Evolutionary conservation across 2,113 vertebrate species (phyloP).

Genomic region (Hystrix brachyura): DNA sequence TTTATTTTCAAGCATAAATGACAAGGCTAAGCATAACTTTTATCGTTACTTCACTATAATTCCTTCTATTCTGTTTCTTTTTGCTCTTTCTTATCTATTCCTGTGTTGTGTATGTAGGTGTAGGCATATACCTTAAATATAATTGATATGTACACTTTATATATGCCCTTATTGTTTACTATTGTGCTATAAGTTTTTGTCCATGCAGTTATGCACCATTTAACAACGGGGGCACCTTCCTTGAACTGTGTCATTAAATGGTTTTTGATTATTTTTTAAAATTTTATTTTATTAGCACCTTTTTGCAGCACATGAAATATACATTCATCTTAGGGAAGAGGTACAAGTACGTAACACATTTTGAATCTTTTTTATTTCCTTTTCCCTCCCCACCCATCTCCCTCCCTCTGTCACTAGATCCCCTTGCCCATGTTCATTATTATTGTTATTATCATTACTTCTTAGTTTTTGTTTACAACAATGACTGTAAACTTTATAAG

Average conservation of each 20-base stretch:
- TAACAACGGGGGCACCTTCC: neutral
- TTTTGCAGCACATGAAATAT: neutral
- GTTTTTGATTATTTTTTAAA: neutral
- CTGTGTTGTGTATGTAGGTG: neutral
- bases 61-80: neutral
- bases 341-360: neutral
- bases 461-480: neutral
- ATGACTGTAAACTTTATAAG: neutral
- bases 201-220: neutral
- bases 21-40: neutral
- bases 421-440: neutral
- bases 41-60: conserved; percentile 32
- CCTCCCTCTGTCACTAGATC: neutral
- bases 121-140: neutral
- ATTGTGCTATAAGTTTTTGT: neutral
- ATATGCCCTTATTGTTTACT: neutral
- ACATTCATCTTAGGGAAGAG: neutral
- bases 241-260: neutral
- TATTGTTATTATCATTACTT: neutral
- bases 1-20: conserved; percentile 37
- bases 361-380: neutral
- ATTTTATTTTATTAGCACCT: neutral
- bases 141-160: neutral
- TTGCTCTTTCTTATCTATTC: conserved; percentile 25
- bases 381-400: neutral